Conservation (phyloP, 1,140 invertebrate species). For the Scaptomyza pallida region DNA sequence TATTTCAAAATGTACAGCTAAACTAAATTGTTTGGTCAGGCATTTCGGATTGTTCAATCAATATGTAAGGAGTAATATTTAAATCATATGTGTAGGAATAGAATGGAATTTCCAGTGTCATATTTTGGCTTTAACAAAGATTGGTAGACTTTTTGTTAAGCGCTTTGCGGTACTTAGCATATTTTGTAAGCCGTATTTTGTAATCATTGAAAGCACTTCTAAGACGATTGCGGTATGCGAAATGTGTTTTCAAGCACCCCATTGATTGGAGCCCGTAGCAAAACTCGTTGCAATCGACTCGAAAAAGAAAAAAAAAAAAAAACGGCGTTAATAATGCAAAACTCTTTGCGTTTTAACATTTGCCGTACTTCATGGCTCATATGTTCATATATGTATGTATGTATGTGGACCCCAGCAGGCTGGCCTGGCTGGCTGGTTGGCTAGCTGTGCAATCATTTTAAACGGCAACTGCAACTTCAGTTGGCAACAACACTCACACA, state of each 20-base stretch:
- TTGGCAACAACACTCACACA: conserved; percentile 22
- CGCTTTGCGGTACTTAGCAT: conserved; percentile 9
- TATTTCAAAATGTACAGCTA: too few species aligned
- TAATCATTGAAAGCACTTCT: conserved; percentile 8
- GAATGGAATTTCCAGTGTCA: too few species aligned
- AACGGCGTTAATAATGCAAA: conserved; percentile 58
- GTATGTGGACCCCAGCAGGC: conserved; percentile 8
- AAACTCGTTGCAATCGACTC: conserved; percentile 48
- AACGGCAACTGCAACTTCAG: conserved; percentile 51
- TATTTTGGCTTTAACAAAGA: too few species aligned
- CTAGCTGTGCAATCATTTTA: conserved; percentile 42
- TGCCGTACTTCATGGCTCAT: conserved; percentile 15
- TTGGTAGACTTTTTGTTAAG: conserved; percentile 3
- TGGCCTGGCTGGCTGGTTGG: background rate
- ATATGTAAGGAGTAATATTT: too few species aligned
- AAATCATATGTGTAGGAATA: too few species aligned
- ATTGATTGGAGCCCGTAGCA: conserved; percentile 23
- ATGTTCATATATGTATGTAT: too few species aligned
- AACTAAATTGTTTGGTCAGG: too few species aligned
- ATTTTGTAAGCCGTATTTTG: conserved; percentile 10
- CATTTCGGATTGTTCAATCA: too few species aligned
- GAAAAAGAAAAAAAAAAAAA: conserved; percentile 8
- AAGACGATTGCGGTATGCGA: conserved; percentile 30
- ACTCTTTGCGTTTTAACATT: conserved; percentile 41
- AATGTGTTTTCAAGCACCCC: conserved; percentile 9